Evolutionary conservation across 2,113 vertebrate species (phyloP).

Genomic region (Dissostichus mawsoni): DNA sequence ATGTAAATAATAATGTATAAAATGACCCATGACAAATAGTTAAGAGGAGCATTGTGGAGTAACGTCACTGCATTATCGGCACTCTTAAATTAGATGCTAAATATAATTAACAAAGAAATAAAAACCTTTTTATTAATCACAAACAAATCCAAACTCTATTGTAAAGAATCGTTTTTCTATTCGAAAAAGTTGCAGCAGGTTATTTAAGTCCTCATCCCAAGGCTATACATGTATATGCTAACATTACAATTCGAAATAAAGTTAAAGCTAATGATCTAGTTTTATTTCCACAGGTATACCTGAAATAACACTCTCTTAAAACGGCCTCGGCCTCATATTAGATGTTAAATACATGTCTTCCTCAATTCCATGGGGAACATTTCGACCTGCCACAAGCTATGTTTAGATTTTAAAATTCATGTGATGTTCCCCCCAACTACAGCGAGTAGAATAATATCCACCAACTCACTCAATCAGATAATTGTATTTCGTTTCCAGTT

Average conservation of each 20-base stretch:
- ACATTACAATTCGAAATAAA: conserved; percentile 44
- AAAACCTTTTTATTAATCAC: background rate
- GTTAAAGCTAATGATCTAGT: conserved; percentile 15
- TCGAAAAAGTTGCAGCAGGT: background rate
- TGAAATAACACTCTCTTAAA: conserved; percentile 32
- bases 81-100: background rate
- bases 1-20: background rate
- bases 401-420: conserved; percentile 75
- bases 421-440: conserved; percentile 60
- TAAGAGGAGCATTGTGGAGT: background rate
- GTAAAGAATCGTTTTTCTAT: background rate
- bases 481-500: conserved; percentile 65
- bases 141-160: background rate
- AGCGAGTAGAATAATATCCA: conserved; percentile 70
- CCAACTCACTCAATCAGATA: conserved; percentile 70
- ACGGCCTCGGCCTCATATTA: conserved; percentile 42
- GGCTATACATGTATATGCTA: conserved; percentile 9
- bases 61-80: background rate
- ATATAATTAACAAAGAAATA: background rate
- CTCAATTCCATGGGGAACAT: conserved; percentile 63
- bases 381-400: conserved; percentile 62
- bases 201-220: conserved; percentile 8
- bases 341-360: conserved; percentile 66
- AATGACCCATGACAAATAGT: conserved; percentile 13
- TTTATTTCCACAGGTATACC: conserved; percentile 31